These are phyloP conservation scores for Callinectes sapidus DNA, from an alignment of 2,888 invertebrate species.

Conservation along the genomic window DNA sequence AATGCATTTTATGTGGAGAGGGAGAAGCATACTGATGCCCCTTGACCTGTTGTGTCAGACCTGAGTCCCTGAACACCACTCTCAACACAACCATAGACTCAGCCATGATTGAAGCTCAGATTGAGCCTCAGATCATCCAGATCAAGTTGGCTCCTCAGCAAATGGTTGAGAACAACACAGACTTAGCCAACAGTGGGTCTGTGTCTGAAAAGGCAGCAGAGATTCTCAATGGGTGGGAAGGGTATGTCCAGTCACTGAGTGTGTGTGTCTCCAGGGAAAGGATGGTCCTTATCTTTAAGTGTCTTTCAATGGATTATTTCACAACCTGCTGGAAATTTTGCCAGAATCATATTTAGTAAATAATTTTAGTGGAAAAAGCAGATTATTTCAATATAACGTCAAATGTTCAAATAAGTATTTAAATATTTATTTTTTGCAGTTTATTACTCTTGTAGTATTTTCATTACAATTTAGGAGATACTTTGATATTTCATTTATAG, in stretches of 20 bases:
- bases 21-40: constrained; percentile 26
- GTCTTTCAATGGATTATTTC: background rate
- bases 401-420: background rate
- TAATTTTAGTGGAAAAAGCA: too few species aligned
- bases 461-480: too few species aligned
- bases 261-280: constrained; percentile 54
- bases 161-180: constrained; percentile 37
- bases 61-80: constrained; percentile 72
- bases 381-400: too few species aligned
- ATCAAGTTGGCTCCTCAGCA: constrained; percentile 51
- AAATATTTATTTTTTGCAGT: background rate
- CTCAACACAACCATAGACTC: constrained; percentile 72
- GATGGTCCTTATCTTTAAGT: background rate
- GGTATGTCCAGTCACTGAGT: constrained; percentile 55
- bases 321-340: background rate
- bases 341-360: background rate
- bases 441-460: too few species aligned
- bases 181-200: background rate
- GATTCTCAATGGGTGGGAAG: constrained; percentile 67
- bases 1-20: background rate
- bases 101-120: constrained; percentile 61
- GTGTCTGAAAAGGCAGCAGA: constrained; percentile 57
- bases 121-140: constrained; percentile 57
- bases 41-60: constrained; percentile 62
- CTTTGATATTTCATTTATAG: background rate